Conservation (phyloP, 2,888 invertebrate species). For the Cheilosia urbana region DNA sequence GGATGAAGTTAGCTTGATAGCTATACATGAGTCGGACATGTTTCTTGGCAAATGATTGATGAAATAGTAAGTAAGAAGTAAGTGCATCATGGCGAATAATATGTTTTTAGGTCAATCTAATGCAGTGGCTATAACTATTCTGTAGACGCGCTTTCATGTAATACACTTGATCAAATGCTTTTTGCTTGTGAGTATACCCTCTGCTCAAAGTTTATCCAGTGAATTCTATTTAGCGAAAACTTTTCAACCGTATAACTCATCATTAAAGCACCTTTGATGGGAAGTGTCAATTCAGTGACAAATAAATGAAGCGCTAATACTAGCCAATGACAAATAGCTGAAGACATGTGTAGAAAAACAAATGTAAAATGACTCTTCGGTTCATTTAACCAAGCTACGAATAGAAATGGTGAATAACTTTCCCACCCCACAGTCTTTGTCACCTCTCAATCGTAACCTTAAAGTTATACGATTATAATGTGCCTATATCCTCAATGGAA, state of each 20-base stretch:
- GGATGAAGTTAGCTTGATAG: not conserved
- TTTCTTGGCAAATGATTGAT: not conserved
- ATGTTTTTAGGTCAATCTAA: not conserved
- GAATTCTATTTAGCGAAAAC: not conserved
- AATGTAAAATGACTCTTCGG: too few relatives aligned
- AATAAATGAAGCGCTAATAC: too few relatives aligned
- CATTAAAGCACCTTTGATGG: too few relatives aligned
- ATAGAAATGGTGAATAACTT: not conserved
- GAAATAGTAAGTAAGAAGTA: not conserved
- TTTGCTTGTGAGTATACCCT: not conserved
- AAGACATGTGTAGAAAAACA: too few relatives aligned
- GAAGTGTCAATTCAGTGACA: too few relatives aligned
- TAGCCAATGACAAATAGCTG: too few relatives aligned
- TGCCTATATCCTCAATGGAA: not conserved
- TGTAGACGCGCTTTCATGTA: not conserved
- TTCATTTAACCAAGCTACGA: too few relatives aligned
- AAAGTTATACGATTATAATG: not conserved
- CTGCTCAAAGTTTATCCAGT: too few relatives aligned
- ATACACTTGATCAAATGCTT: not conserved
- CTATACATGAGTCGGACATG: not conserved
- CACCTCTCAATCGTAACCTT: not conserved
- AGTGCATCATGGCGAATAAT: not conserved
- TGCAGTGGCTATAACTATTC: not conserved
- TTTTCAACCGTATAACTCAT: too few relatives aligned
- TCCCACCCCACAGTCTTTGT: too few relatives aligned